A percentile compares a stretch with the other conserved stretches of the same genome.
Conservation (phyloP, 2,113 vertebrate species). For the Ochotona curzoniae region DNA sequence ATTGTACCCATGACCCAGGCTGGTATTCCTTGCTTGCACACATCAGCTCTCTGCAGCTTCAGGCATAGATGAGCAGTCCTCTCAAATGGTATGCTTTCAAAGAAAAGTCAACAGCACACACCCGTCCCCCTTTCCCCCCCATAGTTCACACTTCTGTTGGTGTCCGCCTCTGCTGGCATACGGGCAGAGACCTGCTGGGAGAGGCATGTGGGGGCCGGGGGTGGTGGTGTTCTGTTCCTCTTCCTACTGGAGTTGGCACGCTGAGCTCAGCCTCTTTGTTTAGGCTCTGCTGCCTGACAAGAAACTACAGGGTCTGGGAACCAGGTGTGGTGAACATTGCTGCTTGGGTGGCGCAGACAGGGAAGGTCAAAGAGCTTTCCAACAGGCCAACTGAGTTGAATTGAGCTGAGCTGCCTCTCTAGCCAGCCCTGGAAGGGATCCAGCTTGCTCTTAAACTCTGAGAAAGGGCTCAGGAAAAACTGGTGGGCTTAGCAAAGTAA, state of each 20-base stretch:
- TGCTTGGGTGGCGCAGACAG: background rate
- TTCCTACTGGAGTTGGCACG: background rate
- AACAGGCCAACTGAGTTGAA: background rate
- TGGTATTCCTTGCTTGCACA: constrained; percentile 23
- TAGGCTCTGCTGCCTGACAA: background rate
- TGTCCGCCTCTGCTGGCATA: fast-evolving
- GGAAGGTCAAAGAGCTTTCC: background rate
- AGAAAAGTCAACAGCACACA: background rate
- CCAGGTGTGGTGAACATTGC: background rate
- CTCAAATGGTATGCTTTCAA: constrained; percentile 8
- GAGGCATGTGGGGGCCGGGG: too few relatives aligned
- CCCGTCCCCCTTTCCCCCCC: too few relatives aligned
- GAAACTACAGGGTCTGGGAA: background rate
- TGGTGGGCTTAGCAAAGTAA: background rate
- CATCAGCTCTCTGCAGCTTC: background rate
- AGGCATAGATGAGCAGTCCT: background rate
- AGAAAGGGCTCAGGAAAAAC: background rate
- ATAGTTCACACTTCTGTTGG: background rate
- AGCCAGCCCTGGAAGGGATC: background rate
- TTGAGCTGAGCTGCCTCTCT: background rate
- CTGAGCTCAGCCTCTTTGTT: background rate
- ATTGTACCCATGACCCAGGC: background rate
- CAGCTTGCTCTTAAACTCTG: background rate
- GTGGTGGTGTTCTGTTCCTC: background rate
- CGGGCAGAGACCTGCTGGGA: too few relatives aligned